A percentile compares a stretch with the other conserved stretches of the same genome.
phyloP scores from a whole-genome alignment of 2,113 vertebrate genomes.

The Alligator mississippiensis region DNA sequence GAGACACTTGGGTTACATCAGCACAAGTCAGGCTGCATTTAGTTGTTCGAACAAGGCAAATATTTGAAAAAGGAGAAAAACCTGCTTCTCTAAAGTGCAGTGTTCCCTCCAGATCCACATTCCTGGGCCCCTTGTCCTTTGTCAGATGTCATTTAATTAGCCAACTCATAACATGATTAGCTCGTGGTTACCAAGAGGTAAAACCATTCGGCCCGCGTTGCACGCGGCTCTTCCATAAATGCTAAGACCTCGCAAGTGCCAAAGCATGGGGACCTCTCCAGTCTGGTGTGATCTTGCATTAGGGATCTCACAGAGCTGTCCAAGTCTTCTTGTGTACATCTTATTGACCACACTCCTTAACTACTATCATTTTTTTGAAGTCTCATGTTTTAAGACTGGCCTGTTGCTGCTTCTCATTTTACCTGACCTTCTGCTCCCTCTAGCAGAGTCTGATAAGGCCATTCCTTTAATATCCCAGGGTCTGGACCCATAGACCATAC shows the following conservation, averaged over 20 bases:
- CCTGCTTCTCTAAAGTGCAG: constrained; percentile 47
- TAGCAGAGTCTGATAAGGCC: not conserved
- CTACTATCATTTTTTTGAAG: not conserved
- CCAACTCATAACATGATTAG: constrained; percentile 39
- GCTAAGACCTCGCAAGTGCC: not conserved
- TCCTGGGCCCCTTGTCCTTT: constrained; percentile 31
- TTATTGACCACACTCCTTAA: not conserved
- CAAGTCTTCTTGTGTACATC: not conserved
- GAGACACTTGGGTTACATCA: not conserved
- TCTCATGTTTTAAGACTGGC: not conserved
- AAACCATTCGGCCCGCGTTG: constrained; percentile 7
- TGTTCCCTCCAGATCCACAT: constrained; percentile 54
- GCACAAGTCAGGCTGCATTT: constrained; percentile 28
- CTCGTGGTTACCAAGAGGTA: constrained; percentile 30
- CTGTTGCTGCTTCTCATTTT: not conserved
- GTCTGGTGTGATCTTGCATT: not conserved
- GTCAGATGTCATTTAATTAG: not conserved
- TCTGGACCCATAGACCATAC: not conserved
- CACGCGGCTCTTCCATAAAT: not conserved
- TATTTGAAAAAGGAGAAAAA: constrained; percentile 46
- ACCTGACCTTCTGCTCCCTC: not conserved
- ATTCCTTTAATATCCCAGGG: not conserved
- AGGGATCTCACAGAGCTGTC: not conserved
- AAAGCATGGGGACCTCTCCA: not conserved
- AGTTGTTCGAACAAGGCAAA: not conserved